phyloP scores from a whole-genome alignment of 2,888 invertebrate genomes.

The Hirtodrosophila histrioides region DNA sequence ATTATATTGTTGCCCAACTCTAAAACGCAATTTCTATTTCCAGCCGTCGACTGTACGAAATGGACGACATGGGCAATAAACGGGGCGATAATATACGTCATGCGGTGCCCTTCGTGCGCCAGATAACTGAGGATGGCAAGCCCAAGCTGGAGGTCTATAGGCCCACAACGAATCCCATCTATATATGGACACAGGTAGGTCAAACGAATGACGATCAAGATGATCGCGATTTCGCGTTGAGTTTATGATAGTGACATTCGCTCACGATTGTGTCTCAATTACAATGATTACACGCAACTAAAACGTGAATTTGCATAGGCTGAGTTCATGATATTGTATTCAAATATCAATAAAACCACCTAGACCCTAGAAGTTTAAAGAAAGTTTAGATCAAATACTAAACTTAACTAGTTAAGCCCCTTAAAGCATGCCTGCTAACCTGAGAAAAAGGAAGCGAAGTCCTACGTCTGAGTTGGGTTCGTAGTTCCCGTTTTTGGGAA shows the following conservation, averaged over 20 bases:
- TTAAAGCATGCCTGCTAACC: too few species aligned
- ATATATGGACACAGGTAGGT: slow-evolving; percentile 85
- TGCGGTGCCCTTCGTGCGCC: slow-evolving; percentile 87
- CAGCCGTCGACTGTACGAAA: slow-evolving; percentile 85
- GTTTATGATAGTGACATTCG: neutral
- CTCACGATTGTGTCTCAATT: slow-evolving; percentile 4
- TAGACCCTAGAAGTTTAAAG: too few species aligned
- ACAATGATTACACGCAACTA: slow-evolving; percentile 17
- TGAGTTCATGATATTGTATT: too few species aligned
- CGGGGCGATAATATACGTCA: slow-evolving; percentile 87
- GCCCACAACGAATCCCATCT: slow-evolving; percentile 86
- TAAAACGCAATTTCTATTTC: slow-evolving; percentile 41
- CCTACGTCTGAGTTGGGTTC: too few species aligned
- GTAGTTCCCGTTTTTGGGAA: too few species aligned
- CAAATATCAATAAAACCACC: too few species aligned
- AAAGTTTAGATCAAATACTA: too few species aligned
- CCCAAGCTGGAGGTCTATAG: slow-evolving; percentile 86
- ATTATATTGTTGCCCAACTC: slow-evolving; percentile 11
- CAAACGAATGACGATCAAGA: slow-evolving; percentile 29
- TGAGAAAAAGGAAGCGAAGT: too few species aligned
- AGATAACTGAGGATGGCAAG: slow-evolving; percentile 87
- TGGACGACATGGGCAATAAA: slow-evolving; percentile 87
- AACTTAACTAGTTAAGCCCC: too few species aligned
- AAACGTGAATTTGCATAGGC: neutral
- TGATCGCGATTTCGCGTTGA: slow-evolving; percentile 1